Evolutionary conservation across 2,888 invertebrate genomes (phyloP).

Genomic region (Barypeithes pellucidus): DNA sequence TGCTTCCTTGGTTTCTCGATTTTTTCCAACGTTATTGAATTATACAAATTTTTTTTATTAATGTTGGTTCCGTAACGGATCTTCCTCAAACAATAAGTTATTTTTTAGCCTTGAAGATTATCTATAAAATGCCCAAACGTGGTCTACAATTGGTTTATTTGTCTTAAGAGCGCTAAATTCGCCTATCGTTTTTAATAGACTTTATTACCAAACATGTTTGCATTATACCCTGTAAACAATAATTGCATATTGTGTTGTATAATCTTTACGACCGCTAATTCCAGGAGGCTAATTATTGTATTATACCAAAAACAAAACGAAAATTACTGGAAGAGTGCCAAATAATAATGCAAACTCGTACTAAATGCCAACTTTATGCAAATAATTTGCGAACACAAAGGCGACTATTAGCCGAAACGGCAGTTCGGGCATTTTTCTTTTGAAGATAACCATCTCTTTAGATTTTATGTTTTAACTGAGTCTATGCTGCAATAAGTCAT

Average conservation of each 20-base stretch:
- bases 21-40: too few relatives aligned
- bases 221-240: background rate
- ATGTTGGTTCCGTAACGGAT: too few relatives aligned
- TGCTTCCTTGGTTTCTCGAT: too few relatives aligned
- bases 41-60: too few relatives aligned
- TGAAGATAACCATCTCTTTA: conserved; percentile 46
- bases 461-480: conserved; percentile 52
- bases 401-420: conserved; percentile 49
- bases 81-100: too few relatives aligned
- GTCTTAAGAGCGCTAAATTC: too few relatives aligned
- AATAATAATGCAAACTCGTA: conserved; percentile 43
- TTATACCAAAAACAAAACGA: conserved; percentile 45
- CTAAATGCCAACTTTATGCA: conserved; percentile 50
- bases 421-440: conserved; percentile 51
- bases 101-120: background rate
- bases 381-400: conserved; percentile 50
- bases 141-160: background rate
- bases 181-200: too few relatives aligned
- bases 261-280: conserved; percentile 25
- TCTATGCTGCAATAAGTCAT: conserved; percentile 47
- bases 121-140: too few relatives aligned
- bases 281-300: conserved; percentile 37
- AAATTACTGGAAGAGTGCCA: conserved; percentile 47
- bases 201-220: background rate
- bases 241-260: conserved; percentile 34